Percentiles rank a stretch among this genome's conserved stretches.
These are phyloP conservation scores for Cephalopterus ornatus DNA, from an alignment of 2,113 vertebrate genomes.

Conservation along the genomic window DNA sequence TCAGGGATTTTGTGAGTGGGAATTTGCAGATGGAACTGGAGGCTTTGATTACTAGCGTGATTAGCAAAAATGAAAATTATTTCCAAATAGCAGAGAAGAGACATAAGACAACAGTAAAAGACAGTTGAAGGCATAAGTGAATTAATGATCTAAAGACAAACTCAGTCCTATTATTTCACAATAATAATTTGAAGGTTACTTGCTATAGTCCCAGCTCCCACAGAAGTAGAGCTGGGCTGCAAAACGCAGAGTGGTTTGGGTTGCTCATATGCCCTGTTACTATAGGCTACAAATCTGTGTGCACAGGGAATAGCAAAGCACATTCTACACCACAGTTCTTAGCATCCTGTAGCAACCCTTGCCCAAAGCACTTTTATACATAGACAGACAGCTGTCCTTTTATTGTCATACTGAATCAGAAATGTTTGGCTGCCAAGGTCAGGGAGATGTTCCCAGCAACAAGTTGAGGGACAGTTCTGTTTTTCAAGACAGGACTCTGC, in stretches of 20 bases:
- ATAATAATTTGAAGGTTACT: not conserved
- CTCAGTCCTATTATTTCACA: not conserved
- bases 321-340: accelerated
- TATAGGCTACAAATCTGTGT: accelerated
- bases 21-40: not conserved
- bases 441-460: not conserved
- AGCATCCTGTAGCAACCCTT: not conserved
- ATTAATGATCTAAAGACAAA: not conserved
- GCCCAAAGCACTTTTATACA: not conserved
- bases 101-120: not conserved
- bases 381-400: not conserved
- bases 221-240: not conserved
- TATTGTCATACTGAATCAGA: not conserved
- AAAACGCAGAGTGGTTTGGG: not conserved
- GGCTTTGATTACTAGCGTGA: not conserved
- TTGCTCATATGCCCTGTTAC: not conserved
- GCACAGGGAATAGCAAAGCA: not conserved
- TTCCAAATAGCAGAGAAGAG: not conserved
- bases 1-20: not conserved
- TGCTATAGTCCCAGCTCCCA: not conserved
- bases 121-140: not conserved
- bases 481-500: not conserved
- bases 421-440: not conserved
- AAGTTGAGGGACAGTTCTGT: not conserved
- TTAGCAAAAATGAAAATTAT: not conserved